Conservation (phyloP, 2,888 invertebrate genomes). For the Syrista parreyssii region DNA sequence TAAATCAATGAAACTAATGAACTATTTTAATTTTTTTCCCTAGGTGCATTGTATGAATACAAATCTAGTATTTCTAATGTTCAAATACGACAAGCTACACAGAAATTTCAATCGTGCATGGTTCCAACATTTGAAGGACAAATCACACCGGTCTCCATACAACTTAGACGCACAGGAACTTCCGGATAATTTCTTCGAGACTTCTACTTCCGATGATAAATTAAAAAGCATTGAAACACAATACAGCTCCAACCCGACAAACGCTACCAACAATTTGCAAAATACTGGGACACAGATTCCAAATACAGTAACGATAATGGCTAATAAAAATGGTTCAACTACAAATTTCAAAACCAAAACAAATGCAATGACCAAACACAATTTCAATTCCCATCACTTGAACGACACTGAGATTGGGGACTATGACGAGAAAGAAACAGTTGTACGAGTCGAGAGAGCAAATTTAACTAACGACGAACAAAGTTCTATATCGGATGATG, state of each 20-base stretch:
- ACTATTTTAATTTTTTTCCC: slow-evolving; percentile 20
- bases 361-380: neutral
- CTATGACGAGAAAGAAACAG: neutral
- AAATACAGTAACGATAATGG: neutral
- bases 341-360: neutral
- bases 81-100: slow-evolving; percentile 48
- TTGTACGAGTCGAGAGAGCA: neutral
- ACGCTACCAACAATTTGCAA: neutral
- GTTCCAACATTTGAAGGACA: neutral
- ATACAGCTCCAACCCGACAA: neutral
- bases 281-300: neutral
- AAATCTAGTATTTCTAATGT: slow-evolving; percentile 45
- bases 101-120: slow-evolving; percentile 38
- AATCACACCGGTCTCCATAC: neutral
- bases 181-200: neutral
- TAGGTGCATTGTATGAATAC: slow-evolving; percentile 50
- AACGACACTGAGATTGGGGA: neutral
- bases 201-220: neutral
- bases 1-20: slow-evolving; percentile 5
- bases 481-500: neutral
- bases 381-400: neutral
- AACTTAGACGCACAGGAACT: neutral
- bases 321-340: neutral
- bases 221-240: neutral
- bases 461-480: neutral